A percentile compares a stretch with the other conserved stretches of the same genome.
These are phyloP conservation scores for Tolmerus cingulatus DNA, from an alignment of 2,888 invertebrate species.

Conservation along the genomic window DNA sequence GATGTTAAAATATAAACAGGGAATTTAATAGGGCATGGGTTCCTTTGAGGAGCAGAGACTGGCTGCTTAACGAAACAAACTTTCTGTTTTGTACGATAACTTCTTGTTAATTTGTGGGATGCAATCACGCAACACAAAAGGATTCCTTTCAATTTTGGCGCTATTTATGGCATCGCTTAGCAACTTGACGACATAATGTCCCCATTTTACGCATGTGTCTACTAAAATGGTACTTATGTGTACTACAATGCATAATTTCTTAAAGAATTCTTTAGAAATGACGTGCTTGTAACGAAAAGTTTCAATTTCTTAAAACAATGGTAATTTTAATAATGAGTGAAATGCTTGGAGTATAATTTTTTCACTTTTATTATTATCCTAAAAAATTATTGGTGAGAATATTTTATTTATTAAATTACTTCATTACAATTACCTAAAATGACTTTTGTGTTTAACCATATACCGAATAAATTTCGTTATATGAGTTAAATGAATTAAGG, in stretches of 20 bases:
- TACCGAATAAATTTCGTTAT: background rate
- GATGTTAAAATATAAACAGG: conserved; percentile 24
- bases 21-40: background rate
- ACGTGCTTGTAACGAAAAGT: no score
- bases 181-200: background rate
- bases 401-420: background rate
- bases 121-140: background rate
- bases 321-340: no score
- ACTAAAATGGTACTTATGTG: background rate
- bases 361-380: background rate
- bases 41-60: background rate
- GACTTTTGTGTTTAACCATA: background rate
- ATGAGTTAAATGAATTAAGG: background rate
- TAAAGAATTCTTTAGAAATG: background rate
- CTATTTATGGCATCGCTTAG: background rate
- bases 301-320: no score
- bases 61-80: background rate
- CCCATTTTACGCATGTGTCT: background rate
- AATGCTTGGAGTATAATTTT: background rate
- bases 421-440: background rate
- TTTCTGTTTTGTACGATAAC: background rate
- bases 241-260: background rate
- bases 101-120: background rate
- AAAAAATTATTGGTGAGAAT: background rate
- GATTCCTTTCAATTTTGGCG: background rate